Evolutionary conservation across 1,140 invertebrate genomes (phyloP).

Genomic region (Caenorhabditis latens): DNA sequence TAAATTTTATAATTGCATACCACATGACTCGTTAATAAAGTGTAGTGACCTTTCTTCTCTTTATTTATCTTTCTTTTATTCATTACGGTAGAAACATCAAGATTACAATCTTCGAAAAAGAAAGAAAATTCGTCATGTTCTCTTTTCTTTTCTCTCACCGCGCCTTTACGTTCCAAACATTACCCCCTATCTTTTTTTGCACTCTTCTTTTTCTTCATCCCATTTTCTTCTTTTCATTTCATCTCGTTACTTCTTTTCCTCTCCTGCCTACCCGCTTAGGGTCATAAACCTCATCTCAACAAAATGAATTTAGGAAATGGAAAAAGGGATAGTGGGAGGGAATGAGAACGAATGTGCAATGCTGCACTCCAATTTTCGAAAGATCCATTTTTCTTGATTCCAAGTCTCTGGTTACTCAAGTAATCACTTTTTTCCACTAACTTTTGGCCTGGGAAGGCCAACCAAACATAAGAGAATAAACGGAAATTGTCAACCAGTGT

Average conservation of each 20-base stretch:
- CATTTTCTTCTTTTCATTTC: neutral
- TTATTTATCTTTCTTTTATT: too few relatives aligned
- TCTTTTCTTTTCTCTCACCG: neutral
- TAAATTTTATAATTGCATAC: too few relatives aligned
- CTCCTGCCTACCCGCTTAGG: neutral
- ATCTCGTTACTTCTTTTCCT: neutral
- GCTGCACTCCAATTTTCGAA: too few relatives aligned
- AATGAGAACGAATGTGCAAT: neutral
- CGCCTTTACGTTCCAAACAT: neutral
- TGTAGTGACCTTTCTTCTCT: too few relatives aligned
- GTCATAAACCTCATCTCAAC: slow-evolving; percentile 38
- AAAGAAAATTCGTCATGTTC: neutral
- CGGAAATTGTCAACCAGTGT: too few relatives aligned
- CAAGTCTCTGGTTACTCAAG: too few relatives aligned
- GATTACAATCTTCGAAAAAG: neutral
- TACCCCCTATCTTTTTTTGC: neutral
- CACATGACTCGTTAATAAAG: too few relatives aligned
- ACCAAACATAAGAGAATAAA: too few relatives aligned
- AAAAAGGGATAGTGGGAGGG: neutral
- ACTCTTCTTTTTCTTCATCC: slow-evolving; percentile 3
- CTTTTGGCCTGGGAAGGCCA: too few relatives aligned
- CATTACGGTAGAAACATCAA: neutral
- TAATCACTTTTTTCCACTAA: too few relatives aligned
- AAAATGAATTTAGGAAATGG: slow-evolving; percentile 30
- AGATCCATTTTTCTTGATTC: too few relatives aligned